These are phyloP conservation scores for Perodicticus potto DNA, from an alignment of 2,797 vertebrate genomes.

Conservation along the genomic window DNA sequence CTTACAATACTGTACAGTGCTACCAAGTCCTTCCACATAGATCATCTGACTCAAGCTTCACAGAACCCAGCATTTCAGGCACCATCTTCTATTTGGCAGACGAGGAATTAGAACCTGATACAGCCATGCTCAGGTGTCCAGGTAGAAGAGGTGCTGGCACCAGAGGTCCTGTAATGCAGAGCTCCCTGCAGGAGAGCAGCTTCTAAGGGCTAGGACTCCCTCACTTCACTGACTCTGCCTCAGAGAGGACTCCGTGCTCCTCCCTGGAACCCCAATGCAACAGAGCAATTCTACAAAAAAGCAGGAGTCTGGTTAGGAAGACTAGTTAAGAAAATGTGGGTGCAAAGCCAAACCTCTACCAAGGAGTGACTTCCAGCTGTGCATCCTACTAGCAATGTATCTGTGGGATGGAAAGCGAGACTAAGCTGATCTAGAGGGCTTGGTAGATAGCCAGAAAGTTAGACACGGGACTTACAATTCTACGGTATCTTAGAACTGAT, in stretches of 20 bases:
- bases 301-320: background rate
- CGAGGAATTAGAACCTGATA: background rate
- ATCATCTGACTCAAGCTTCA: background rate
- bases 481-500: no score
- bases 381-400: background rate
- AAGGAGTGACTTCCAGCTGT: background rate
- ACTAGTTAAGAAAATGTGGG: background rate
- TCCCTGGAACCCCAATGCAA: background rate
- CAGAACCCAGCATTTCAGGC: background rate
- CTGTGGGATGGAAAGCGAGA: background rate
- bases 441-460: background rate
- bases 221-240: background rate
- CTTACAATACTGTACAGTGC: no score
- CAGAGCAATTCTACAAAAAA: background rate
- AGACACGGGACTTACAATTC: background rate
- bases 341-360: background rate
- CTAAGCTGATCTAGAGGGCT: background rate
- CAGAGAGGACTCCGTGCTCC: background rate
- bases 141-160: background rate
- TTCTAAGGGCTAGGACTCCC: background rate
- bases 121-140: background rate
- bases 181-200: background rate
- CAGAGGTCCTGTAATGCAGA: background rate
- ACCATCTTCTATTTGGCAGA: background rate
- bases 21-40: background rate